Base-by-base conservation (phyloP, 2,113 vertebrate genomes). In the Seriola rivoliana region DNA sequence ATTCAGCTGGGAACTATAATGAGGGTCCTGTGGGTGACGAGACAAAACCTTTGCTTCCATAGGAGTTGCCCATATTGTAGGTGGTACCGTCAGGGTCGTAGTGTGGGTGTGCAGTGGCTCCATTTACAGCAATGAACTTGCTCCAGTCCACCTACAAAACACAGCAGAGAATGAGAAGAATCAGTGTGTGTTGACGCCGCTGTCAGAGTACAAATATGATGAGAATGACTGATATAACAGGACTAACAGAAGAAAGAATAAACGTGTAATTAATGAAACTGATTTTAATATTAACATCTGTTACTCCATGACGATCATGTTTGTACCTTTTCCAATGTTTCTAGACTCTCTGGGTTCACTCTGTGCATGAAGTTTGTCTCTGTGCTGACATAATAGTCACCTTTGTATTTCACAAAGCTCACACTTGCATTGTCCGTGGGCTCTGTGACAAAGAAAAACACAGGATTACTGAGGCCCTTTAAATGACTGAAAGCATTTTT, bases 41-140 rank as follows among this genome's bases (percentile, higher is more conserved):
- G 4, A 75, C 50, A 58, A 17, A 29, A 99, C 98, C 98, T 34
- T 95, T 94, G 32, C 82, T 93, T 29, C 96, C 96, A 0, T 96
- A 98, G 1, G 97, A 98, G 84, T 98, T 99, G 23, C 98, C 98
- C 98, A 99, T 98, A 71, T 99, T 99, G 93, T 97, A 99, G 0
- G 93, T 55, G 25, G 97, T 98, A 40, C 98, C 98, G 38, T 99
- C 97, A 4, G 95, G 83, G n/a, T 97, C 98, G 4, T 96, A 96
- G 86, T 99, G 98, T 29, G 97, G 98, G 73, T 99, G 97, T 58
- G 98, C 98, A 44, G 97, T 99, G 65, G 97, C 97, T 60, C 97
- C 97, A 13, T 98, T 99, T 72, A 99, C 97, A 25, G 96, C 97
- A 46, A 98, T 81, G 7, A 97, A 97, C 75, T 97, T 97, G 86